Conservation (phyloP, 2,888 invertebrate genomes). For the Sarcophaga variegata region DNA sequence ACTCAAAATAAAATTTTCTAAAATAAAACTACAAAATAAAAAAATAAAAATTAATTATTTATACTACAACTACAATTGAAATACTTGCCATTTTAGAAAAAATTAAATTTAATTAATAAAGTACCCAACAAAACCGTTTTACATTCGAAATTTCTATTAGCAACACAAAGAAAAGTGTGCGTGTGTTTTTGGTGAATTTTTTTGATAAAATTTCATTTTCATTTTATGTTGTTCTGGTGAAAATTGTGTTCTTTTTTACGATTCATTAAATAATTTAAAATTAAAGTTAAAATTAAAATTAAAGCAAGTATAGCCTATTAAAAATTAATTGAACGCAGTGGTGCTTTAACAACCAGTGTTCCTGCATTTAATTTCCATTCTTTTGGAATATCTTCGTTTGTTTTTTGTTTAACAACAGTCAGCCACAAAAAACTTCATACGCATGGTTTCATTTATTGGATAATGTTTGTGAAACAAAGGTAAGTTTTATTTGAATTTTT, state of each 20-base stretch:
- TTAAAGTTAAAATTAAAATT: constrained; percentile 2
- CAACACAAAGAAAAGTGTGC: no score
- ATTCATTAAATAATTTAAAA: background rate
- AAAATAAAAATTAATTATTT: background rate
- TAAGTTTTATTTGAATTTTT: constrained; percentile 69
- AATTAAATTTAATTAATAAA: no score
- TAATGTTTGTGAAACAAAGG: constrained; percentile 78
- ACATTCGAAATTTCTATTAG: no score
- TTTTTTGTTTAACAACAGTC: constrained; percentile 35
- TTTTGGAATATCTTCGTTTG: constrained; percentile 50
- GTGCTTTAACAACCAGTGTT: constrained; percentile 32
- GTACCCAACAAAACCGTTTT: no score
- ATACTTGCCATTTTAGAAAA: no score
- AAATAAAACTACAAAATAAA: background rate
- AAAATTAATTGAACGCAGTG: constrained; percentile 21
- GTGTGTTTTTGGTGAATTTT: no score
- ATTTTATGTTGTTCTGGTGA: background rate
- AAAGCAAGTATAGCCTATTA: background rate
- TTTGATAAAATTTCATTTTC: background rate
- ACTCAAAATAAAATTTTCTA: background rate
- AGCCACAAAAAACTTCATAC: constrained; percentile 54
- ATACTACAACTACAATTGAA: background rate
- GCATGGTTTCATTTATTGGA: constrained; percentile 76
- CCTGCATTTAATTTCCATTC: constrained; percentile 30
- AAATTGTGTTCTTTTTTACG: background rate